These are phyloP conservation scores for Sphaerophoria taeniata DNA, from an alignment of 2,888 invertebrate species.

Conservation along the genomic window DNA sequence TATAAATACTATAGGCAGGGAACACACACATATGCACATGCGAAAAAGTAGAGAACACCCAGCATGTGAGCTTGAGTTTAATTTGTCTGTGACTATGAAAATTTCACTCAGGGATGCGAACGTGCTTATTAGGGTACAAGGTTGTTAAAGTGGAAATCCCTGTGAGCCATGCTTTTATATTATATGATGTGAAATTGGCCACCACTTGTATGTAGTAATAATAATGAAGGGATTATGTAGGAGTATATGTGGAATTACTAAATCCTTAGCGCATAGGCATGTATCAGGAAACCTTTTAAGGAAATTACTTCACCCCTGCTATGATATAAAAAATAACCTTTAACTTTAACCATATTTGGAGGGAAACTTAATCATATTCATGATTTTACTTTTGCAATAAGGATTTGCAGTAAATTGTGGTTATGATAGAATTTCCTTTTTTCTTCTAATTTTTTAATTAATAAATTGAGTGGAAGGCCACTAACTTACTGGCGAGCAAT, in stretches of 20 bases:
- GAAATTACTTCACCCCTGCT: constrained; percentile 65
- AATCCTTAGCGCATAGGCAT: constrained; percentile 60
- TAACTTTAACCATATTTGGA: constrained; percentile 6
- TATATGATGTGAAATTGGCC: constrained; percentile 60
- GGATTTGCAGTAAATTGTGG: neutral
- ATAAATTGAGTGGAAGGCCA: too few species aligned
- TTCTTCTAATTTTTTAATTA: neutral
- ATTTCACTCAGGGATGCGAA: constrained; percentile 66
- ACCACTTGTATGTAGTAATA: constrained; percentile 52
- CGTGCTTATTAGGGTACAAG: constrained; percentile 67
- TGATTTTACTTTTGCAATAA: constrained; percentile 31
- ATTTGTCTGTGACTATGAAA: constrained; percentile 70
- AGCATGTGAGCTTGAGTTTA: constrained; percentile 55
- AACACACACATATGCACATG: neutral
- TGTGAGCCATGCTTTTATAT: constrained; percentile 59
- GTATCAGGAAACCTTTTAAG: constrained; percentile 69
- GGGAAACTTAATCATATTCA: neutral
- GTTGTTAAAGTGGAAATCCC: constrained; percentile 69
- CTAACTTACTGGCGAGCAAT: neutral
- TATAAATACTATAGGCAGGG: too few species aligned
- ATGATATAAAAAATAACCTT: constrained; percentile 44
- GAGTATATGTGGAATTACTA: constrained; percentile 65
- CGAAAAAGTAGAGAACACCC: constrained; percentile 7
- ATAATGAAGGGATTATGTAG: constrained; percentile 66
- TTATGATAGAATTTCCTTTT: neutral